A percentile compares a stretch with the other conserved stretches of the same genome.
Evolutionary conservation across 2,797 vertebrate genomes (phyloP).

Genomic region (Sebastes minor): DNA sequence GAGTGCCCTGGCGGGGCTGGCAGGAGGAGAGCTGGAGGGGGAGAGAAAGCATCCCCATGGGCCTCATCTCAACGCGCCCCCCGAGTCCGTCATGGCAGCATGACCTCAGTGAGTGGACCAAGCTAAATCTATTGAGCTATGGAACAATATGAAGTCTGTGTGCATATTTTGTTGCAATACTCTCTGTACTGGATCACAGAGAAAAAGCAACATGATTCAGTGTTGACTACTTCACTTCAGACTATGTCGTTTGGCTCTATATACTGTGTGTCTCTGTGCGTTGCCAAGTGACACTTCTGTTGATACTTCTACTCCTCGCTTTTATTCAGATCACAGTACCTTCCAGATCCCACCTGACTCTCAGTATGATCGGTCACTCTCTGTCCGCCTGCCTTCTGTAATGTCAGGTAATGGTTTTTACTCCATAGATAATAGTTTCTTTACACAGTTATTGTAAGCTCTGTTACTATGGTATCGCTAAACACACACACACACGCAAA

Average conservation of each 20-base stretch:
- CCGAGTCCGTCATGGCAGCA: conserved; percentile 51
- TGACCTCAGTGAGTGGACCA: conserved; percentile 53
- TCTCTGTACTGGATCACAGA: background rate
- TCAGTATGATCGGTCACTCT: conserved; percentile 17
- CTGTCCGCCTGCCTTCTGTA: conserved; percentile 24
- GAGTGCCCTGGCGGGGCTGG: conserved; percentile 42
- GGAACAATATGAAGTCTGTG: background rate
- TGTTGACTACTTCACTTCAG: background rate
- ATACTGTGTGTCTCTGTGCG: background rate
- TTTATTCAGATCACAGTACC: conserved; percentile 49
- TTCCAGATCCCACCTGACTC: conserved; percentile 32
- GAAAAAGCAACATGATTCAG: background rate
- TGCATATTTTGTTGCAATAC: too few relatives aligned
- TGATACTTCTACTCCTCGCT: background rate
- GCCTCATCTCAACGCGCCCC: conserved; percentile 27
- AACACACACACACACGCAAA: background rate
- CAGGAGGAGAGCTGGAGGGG: conserved; percentile 62
- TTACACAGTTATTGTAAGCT: background rate
- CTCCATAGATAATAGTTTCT: background rate
- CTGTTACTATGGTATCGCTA: background rate
- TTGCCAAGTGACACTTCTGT: conserved; percentile 53
- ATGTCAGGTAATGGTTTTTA: conserved; percentile 56
- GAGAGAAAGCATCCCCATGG: conserved; percentile 66
- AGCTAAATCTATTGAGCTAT: background rate
- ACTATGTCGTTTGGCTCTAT: background rate